Evolutionary conservation across 2,888 invertebrate genomes (phyloP).

Genomic region (Chromoteleia sp.): DNA sequence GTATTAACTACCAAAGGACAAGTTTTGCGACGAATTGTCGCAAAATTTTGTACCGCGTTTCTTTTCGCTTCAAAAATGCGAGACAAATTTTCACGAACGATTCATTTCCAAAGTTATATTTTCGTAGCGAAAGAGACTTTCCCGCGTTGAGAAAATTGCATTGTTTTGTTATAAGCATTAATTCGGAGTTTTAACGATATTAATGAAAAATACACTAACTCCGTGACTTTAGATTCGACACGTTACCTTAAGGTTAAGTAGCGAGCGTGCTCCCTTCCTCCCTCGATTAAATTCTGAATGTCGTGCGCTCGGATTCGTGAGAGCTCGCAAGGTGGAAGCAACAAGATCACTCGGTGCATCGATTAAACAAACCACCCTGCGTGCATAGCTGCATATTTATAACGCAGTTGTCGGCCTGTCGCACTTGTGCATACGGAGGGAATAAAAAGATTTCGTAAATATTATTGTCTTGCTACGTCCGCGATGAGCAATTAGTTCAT

Average conservation of each 20-base stretch:
- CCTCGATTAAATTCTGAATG: constrained; percentile 36
- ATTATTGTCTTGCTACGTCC: constrained; percentile 34
- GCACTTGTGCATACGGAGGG: constrained; percentile 7
- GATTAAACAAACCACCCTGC: constrained; percentile 83
- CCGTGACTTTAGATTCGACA: too few relatives aligned
- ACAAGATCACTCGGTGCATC: constrained; percentile 79
- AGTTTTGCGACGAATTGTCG: too few relatives aligned
- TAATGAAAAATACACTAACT: too few relatives aligned
- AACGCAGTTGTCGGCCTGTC: constrained; percentile 43
- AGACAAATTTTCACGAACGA: too few relatives aligned
- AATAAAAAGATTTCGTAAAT: constrained; percentile 37
- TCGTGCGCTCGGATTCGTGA: constrained; percentile 66
- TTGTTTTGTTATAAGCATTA: too few relatives aligned
- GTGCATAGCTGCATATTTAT: constrained; percentile 57
- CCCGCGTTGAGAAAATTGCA: too few relatives aligned
- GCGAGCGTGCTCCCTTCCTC: not conserved
- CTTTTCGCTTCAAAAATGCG: too few relatives aligned
- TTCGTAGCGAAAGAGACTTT: too few relatives aligned
- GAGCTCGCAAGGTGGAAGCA: constrained; percentile 74
- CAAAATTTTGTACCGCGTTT: too few relatives aligned
- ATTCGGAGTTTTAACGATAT: too few relatives aligned
- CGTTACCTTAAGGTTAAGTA: constrained; percentile 28
- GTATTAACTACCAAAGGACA: too few relatives aligned
- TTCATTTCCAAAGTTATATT: too few relatives aligned
- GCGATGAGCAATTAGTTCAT: not conserved